Percentiles rank a stretch among this genome's conserved stretches.
These are phyloP conservation scores for Bungarus multicinctus DNA, from an alignment of 2,113 vertebrate genomes.

Conservation along the genomic window DNA sequence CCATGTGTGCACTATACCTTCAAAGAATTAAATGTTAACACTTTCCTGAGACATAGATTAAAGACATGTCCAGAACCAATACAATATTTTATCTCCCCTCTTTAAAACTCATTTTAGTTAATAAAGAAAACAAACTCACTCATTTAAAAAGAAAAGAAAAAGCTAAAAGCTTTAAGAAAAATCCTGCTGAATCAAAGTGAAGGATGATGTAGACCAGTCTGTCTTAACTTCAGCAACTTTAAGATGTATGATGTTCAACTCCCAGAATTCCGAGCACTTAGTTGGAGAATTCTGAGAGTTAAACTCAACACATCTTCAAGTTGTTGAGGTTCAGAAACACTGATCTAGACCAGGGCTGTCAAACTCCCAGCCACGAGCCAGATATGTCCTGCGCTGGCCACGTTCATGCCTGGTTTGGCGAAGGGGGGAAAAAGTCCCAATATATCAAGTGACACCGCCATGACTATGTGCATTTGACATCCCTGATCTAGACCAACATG, in stretches of 20 bases:
- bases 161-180: not conserved
- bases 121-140: not conserved
- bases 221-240: not conserved
- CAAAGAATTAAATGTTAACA: constrained; percentile 1
- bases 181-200: not conserved
- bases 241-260: not conserved
- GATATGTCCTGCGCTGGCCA: too few relatives aligned
- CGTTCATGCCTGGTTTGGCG: too few relatives aligned
- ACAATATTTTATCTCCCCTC: not conserved
- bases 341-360: not conserved
- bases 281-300: not conserved
- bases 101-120: not conserved
- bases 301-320: not conserved
- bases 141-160: not conserved
- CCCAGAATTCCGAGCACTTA: not conserved
- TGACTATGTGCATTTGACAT: too few relatives aligned
- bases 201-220: not conserved
- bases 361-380: too few relatives aligned
- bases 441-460: too few relatives aligned
- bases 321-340: not conserved
- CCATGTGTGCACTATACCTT: not conserved
- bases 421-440: too few relatives aligned
- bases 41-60: not conserved
- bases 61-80: not conserved
- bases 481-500: not conserved